A percentile compares a stretch with the other conserved stretches of the same genome.
Conservation (phyloP, 1,140 invertebrate species). For the Tetramorium simillimum region DNA sequence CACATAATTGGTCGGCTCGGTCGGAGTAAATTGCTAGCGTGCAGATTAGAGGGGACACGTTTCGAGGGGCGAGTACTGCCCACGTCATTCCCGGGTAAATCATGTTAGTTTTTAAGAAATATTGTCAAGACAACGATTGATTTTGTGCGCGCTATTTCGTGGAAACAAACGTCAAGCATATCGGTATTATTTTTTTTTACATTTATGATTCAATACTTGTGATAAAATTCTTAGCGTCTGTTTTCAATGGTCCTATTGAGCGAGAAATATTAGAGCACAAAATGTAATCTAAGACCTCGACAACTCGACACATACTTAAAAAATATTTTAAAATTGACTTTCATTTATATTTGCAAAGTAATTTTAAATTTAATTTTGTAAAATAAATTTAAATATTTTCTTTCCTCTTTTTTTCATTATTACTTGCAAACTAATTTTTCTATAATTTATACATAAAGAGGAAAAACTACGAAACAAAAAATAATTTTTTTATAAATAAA, state of each 20-base stretch:
- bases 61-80: conserved; percentile 54
- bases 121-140: conserved; percentile 17
- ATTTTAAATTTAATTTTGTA: not conserved
- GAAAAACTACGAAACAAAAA: not conserved
- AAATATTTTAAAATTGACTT: not conserved
- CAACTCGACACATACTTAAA: not conserved
- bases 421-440: not conserved
- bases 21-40: conserved; percentile 71
- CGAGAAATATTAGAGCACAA: not conserved
- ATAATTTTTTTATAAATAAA: not conserved
- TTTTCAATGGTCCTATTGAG: too few species aligned
- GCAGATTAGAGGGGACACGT: conserved; percentile 76
- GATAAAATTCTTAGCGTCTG: not conserved
- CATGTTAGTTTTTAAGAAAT: conserved; percentile 52
- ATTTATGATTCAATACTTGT: not conserved
- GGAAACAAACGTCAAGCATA: not conserved
- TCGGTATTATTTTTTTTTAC: not conserved
- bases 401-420: not conserved
- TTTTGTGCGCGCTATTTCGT: not conserved
- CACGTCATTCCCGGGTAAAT: conserved; percentile 67
- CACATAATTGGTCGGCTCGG: conserved; percentile 63
- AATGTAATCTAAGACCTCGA: not conserved
- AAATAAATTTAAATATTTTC: not conserved
- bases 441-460: not conserved
- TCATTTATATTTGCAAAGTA: not conserved